Base-by-base conservation (phyloP, 2,888 invertebrate genomes). In the Poecilobothrus nobilitatus region DNA sequence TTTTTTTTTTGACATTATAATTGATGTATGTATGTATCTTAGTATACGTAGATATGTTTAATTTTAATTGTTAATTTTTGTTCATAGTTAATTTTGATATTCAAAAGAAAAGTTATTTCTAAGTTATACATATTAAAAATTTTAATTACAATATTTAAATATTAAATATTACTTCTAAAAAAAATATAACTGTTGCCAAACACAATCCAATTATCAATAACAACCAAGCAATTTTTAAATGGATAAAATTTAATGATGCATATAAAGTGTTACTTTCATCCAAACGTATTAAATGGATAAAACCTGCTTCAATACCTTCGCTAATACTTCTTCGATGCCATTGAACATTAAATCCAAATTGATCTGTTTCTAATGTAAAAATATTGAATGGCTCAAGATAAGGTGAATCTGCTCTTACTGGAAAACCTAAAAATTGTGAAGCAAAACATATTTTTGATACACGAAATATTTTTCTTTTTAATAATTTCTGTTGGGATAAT, bases 391-490 rank as follows among this genome's bases (percentile, higher is more conserved):
- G 61, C 15, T 61, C 41, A 9, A 64, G 53, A 66, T 68, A 68
- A 37, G 68, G 66, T 37, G 70, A 68, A 66, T 70, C 70, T 65
- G 41, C 66, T n/a, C 64, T 34, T n/a, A 66, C 41, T n/a, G 70
- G 70, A 68, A 68, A 70, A 3, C 68, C 33, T 66, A 68, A 53
- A n/a, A n/a, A 63, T 64, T 66, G 66, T 20, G 62, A 21, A 10
- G 63, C 67, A 37, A 70, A 70, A 65, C 70, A 70, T 37, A 41
- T 21, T 6, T 66, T 44, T 6, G 70, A 66, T 64, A 65, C 20
- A 12, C 66, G 68, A 53, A 70, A 67, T 10, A 68, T 27, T 27
- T 63, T 63, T n/a, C 34, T 63, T 20, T 64, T 66, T 20, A 68
- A 41, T 15, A 53, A 64, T 20, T 18, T 44, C 37, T 70, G 70